Conservation (phyloP, 2,113 vertebrate genomes). For the Neolamprologus tretocephalus region DNA sequence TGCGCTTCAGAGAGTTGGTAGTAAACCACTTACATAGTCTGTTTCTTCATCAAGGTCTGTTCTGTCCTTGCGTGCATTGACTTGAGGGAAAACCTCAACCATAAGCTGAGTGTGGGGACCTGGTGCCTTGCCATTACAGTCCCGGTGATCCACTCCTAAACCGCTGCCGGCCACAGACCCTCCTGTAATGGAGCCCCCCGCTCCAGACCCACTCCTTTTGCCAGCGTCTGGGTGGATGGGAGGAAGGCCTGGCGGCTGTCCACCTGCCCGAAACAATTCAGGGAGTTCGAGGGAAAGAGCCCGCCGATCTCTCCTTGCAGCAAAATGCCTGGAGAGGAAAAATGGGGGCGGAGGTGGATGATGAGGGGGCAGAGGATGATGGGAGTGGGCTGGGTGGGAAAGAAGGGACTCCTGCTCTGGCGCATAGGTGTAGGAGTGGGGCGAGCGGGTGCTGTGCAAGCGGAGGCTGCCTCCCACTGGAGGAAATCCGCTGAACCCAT, state of each 20-base stretch:
- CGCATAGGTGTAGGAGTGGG: conserved; percentile 63
- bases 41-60: conserved; percentile 86
- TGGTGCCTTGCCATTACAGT: conserved; percentile 87
- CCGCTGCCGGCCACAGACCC: conserved; percentile 28
- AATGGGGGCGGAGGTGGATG: conserved; percentile 53
- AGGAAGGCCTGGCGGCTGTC: background rate
- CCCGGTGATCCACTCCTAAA: conserved; percentile 69
- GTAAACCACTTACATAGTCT: conserved; percentile 81
- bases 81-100: conserved; percentile 86
- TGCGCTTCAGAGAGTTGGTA: background rate
- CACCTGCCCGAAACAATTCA: conserved; percentile 71
- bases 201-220: conserved; percentile 60
- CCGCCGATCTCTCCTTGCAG: conserved; percentile 64
- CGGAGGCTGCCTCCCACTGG: conserved; percentile 68
- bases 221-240: conserved; percentile 12
- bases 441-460: conserved; percentile 62
- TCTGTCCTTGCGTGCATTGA: conserved; percentile 79
- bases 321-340: conserved; percentile 41
- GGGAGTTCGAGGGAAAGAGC: conserved; percentile 86
- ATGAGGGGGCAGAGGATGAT: conserved; percentile 29
- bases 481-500: conserved; percentile 37
- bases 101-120: conserved; percentile 63
- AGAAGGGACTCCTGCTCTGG: conserved; percentile 87
- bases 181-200: conserved; percentile 17
- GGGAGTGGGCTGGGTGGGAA: conserved; percentile 45